Conservation (phyloP, 2,888 invertebrate genomes). For the Harpalus rubripes region DNA sequence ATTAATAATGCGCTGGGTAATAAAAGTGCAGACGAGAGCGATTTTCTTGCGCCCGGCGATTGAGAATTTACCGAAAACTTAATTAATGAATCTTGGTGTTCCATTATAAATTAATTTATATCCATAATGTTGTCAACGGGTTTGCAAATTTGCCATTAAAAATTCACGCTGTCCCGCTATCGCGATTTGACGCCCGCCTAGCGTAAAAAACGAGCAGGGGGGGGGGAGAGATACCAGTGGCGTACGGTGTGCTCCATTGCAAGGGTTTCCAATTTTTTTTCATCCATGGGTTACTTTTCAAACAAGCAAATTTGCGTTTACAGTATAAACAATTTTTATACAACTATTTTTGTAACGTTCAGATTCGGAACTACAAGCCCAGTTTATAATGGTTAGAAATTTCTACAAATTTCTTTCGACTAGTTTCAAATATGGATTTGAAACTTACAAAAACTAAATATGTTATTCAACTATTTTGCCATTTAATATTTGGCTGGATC, state of each 20-base stretch:
- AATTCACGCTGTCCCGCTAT: conserved; percentile 57
- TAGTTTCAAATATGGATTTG: too few relatives aligned
- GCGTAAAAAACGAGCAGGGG: conserved; percentile 9
- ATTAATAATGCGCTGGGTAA: conserved; percentile 51
- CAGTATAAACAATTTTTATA: too few relatives aligned
- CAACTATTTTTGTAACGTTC: too few relatives aligned
- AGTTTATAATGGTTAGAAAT: too few relatives aligned
- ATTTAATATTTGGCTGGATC: too few relatives aligned
- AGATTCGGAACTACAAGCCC: too few relatives aligned
- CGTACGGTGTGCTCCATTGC: neutral
- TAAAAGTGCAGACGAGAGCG: conserved; percentile 45
- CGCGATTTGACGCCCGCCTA: conserved; percentile 36
- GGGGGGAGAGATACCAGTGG: conserved; percentile 3
- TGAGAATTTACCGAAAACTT: conserved; percentile 54
- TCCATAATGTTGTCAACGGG: conserved; percentile 62
- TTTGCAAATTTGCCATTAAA: conserved; percentile 59
- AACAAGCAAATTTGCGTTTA: too few relatives aligned
- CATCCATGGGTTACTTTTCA: too few relatives aligned
- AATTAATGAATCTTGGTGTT: conserved; percentile 63
- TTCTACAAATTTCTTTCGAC: too few relatives aligned
- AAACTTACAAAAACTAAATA: too few relatives aligned
- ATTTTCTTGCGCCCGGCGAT: conserved; percentile 37
- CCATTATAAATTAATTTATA: conserved; percentile 65
- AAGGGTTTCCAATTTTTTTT: too few relatives aligned
- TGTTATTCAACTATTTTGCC: too few relatives aligned